Conservation (phyloP, 1,140 invertebrate species). For the Drosophila ercepeae region DNA sequence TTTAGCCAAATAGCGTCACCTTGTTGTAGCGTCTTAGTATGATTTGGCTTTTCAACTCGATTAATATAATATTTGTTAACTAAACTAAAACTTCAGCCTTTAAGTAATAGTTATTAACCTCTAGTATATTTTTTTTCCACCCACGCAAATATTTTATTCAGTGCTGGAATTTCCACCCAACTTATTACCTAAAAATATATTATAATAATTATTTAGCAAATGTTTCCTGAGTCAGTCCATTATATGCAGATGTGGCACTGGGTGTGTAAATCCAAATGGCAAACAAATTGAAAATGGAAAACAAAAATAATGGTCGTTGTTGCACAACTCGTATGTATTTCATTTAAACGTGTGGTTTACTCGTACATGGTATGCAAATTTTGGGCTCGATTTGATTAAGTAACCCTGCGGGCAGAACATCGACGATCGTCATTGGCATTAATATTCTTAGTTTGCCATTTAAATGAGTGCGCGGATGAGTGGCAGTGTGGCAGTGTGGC, state of each 20-base stretch:
- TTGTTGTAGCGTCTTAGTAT: too few relatives aligned
- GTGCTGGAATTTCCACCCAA: not conserved
- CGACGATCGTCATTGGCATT: slow-evolving; percentile 38
- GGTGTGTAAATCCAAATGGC: slow-evolving; percentile 40
- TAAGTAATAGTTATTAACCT: too few relatives aligned
- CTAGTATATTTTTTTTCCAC: too few relatives aligned
- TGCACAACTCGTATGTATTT: slow-evolving; percentile 19
- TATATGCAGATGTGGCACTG: slow-evolving; percentile 40
- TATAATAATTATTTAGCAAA: slow-evolving; percentile 6
- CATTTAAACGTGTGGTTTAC: not conserved
- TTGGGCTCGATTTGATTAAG: slow-evolving; percentile 42
- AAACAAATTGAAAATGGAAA: slow-evolving; percentile 40
- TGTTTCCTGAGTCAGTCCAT: slow-evolving; percentile 8
- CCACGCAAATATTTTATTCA: not conserved
- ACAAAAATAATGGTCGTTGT: slow-evolving; percentile 27
- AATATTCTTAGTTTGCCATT: slow-evolving; percentile 47
- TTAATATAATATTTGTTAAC: too few relatives aligned
- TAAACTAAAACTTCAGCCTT: too few relatives aligned
- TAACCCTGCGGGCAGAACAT: slow-evolving; percentile 13
- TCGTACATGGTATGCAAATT: slow-evolving; percentile 29
- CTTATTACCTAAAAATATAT: slow-evolving; percentile 1
- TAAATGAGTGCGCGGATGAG: slow-evolving; percentile 26
- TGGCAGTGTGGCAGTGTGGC: not conserved
- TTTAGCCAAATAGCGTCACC: too few relatives aligned
- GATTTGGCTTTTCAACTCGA: too few relatives aligned